A percentile compares a stretch with the other conserved stretches of the same genome.
Conservation (phyloP, 2,888 invertebrate genomes). For the Arrhopalites spinosus region DNA sequence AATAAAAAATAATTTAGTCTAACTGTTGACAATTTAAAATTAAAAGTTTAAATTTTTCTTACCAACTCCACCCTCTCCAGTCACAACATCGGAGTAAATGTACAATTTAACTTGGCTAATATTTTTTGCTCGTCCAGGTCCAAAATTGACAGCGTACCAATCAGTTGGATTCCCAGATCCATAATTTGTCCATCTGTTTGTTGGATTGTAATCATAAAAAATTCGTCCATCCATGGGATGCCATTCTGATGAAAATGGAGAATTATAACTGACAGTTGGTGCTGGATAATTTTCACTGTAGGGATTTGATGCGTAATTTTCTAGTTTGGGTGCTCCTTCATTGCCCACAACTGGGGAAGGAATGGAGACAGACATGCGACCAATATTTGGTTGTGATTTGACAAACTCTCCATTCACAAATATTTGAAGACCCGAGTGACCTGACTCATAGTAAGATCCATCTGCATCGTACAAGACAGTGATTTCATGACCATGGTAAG, state of each 20-base stretch:
- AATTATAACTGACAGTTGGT: slow-evolving; percentile 43
- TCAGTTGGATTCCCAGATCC: slow-evolving; percentile 40
- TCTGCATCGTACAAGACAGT: slow-evolving; percentile 49
- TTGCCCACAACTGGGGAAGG: slow-evolving; percentile 33
- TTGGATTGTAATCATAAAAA: slow-evolving; percentile 51
- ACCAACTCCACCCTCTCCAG: slow-evolving; percentile 49
- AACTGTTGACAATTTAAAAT: neutral
- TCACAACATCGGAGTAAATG: slow-evolving; percentile 49
- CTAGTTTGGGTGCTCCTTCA: slow-evolving; percentile 36
- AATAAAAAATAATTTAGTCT: no score
- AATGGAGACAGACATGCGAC: slow-evolving; percentile 41
- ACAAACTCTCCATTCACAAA: slow-evolving; percentile 45
- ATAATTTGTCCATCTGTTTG: slow-evolving; percentile 52
- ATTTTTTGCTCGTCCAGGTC: slow-evolving; percentile 48
- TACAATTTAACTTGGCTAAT: slow-evolving; percentile 49
- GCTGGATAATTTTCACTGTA: slow-evolving; percentile 47
- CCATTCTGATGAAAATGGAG: slow-evolving; percentile 47
- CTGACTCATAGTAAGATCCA: slow-evolving; percentile 48
- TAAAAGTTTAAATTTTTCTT: slow-evolving; percentile 11
- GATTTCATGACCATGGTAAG: slow-evolving; percentile 51
- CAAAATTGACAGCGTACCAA: slow-evolving; percentile 52
- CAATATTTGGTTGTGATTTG: slow-evolving; percentile 38
- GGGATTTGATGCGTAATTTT: slow-evolving; percentile 53
- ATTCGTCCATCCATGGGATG: slow-evolving; percentile 52
- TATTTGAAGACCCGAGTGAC: slow-evolving; percentile 43